Conservation (phyloP, 1,140 invertebrate species). For the Ladona fulva region DNA sequence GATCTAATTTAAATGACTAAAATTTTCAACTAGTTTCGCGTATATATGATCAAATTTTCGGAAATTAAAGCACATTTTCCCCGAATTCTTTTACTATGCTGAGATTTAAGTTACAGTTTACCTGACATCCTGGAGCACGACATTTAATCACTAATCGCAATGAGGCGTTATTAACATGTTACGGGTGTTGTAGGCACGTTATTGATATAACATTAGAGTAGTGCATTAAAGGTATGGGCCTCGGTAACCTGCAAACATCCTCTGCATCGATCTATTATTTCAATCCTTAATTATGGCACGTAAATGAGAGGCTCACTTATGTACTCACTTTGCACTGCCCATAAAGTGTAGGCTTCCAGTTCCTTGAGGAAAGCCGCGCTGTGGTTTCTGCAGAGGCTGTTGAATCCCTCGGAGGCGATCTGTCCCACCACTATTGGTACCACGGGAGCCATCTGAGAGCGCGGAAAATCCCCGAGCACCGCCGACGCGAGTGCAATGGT, state of each 20-base stretch:
- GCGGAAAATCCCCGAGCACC: background rate
- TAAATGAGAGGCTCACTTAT: background rate
- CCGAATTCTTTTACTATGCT: too few species aligned
- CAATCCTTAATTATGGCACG: background rate
- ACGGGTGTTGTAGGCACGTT: background rate
- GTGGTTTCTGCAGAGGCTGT: slow-evolving; percentile 28
- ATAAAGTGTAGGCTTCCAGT: slow-evolving; percentile 28
- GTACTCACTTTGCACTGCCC: slow-evolving; percentile 32
- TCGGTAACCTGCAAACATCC: background rate
- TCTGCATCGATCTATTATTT: background rate
- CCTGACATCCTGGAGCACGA: too few species aligned
- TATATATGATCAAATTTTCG: too few species aligned
- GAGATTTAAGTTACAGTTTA: too few species aligned
- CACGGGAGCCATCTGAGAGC: background rate
- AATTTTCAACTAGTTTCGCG: too few species aligned
- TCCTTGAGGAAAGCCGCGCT: slow-evolving; percentile 26
- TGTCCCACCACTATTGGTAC: background rate
- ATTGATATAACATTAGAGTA: background rate
- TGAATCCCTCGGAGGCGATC: background rate
- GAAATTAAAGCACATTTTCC: too few species aligned
- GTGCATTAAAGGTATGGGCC: background rate
- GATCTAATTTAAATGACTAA: too few species aligned
- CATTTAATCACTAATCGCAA: background rate
- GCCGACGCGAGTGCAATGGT: too few species aligned
- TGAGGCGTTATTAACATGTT: background rate